phyloP scores from a whole-genome alignment of 2,113 vertebrate genomes.

The Mustelus asterias region DNA sequence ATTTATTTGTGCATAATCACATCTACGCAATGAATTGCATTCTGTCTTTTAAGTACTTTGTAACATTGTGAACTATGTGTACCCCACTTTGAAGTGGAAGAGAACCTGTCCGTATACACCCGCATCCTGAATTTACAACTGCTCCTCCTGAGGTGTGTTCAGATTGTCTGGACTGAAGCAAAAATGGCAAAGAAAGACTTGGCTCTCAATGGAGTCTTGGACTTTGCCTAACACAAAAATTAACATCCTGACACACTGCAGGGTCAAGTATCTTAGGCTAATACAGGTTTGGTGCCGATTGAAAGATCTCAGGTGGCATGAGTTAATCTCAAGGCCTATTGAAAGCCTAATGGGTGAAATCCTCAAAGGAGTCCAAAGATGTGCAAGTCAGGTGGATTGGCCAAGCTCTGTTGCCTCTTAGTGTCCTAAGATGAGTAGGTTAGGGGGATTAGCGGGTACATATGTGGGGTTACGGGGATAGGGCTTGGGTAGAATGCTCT shows the following conservation, averaged over 20 bases:
- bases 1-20: neutral
- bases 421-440: too few species aligned
- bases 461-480: too few species aligned
- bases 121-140: neutral
- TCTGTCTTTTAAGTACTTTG: neutral
- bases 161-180: neutral
- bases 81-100: neutral
- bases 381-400: too few species aligned
- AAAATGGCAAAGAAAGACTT: neutral
- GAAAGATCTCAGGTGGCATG: neutral
- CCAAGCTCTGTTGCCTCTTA: too few species aligned
- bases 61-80: neutral
- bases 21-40: neutral
- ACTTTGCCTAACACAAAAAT: neutral
- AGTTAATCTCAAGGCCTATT: neutral
- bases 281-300: neutral
- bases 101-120: too few species aligned
- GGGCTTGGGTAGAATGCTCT: too few species aligned
- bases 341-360: neutral
- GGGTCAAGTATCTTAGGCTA: neutral
- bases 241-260: neutral
- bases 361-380: neutral
- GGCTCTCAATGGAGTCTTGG: neutral
- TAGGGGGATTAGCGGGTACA: too few species aligned
- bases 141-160: neutral